A percentile compares a stretch with the other conserved stretches of the same genome.
These are phyloP conservation scores for Drosophila serrata DNA, from an alignment of 1,140 invertebrate species.

Conservation along the genomic window DNA sequence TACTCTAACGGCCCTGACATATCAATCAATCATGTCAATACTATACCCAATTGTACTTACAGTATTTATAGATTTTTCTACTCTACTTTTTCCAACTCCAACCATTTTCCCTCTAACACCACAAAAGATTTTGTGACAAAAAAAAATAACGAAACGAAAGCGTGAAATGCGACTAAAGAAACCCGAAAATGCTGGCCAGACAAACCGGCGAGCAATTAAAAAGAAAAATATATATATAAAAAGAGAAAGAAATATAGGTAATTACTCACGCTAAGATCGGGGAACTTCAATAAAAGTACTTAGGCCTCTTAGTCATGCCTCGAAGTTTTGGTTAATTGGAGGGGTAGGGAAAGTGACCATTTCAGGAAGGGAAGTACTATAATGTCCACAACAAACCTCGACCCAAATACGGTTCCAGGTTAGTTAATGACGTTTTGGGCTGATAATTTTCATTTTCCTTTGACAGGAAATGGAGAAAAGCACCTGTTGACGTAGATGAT, in stretches of 20 bases:
- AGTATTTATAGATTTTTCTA: conserved; percentile 59
- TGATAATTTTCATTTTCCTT: conserved; percentile 44
- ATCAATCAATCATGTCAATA: conserved; percentile 62
- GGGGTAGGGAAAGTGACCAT: conserved; percentile 17
- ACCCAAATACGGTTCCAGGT: conserved; percentile 49
- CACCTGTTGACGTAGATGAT: conserved; percentile 27
- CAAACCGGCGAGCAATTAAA: conserved; percentile 56
- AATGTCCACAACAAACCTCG: conserved; percentile 59
- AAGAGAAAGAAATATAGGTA: conserved; percentile 49
- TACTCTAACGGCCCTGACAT: conserved; percentile 65
- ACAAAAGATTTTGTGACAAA: conserved; percentile 26
- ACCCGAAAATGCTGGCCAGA: conserved; percentile 21
- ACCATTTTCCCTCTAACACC: conserved; percentile 13
- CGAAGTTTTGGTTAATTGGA: conserved; percentile 34
- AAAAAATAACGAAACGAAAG: conserved; percentile 53
- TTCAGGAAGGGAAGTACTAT: conserved; percentile 43
- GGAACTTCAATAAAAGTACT: conserved; percentile 35
- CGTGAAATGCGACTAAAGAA: conserved; percentile 45
- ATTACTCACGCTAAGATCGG: conserved; percentile 57
- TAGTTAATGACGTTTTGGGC: conserved; percentile 51
- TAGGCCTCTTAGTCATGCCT: conserved; percentile 39
- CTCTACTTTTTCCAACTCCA: conserved; percentile 8
- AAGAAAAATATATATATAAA: conserved; percentile 13
- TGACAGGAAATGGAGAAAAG: conserved; percentile 15
- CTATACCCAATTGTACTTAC: conserved; percentile 32